Percentiles rank a stretch among this genome's conserved stretches.
Evolutionary conservation across 1,140 invertebrate species (phyloP).

Genomic region (Pseudomyrmex dendroicus): DNA sequence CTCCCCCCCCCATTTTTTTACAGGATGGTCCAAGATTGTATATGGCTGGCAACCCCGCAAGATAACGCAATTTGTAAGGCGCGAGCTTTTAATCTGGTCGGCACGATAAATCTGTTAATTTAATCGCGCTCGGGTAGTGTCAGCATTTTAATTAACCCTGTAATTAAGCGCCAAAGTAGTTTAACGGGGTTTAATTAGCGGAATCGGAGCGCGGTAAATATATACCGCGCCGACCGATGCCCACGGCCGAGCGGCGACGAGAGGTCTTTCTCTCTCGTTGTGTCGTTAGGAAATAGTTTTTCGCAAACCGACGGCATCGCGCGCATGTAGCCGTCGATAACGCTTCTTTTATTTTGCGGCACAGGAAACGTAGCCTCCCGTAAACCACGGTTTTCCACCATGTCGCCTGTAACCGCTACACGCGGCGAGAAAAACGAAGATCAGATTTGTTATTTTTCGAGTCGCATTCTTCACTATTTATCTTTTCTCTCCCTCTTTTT

Average conservation of each 20-base stretch:
- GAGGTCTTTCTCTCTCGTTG: background rate
- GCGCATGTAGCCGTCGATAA: constrained; percentile 15
- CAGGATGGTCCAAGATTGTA: constrained; percentile 19
- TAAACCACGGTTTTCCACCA: constrained; percentile 35
- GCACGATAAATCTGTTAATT: constrained; percentile 55
- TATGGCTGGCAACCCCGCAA: background rate
- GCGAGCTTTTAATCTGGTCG: constrained; percentile 41
- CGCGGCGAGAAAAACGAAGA: background rate
- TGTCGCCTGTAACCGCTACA: constrained; percentile 23
- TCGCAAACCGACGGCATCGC: constrained; percentile 12
- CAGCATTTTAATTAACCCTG: constrained; percentile 52
- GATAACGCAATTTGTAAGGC: constrained; percentile 46
- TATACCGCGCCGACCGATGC: constrained; percentile 8
- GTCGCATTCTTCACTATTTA: background rate
- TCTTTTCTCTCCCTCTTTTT: background rate
- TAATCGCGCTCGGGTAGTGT: constrained; percentile 40
- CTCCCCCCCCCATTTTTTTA: background rate
- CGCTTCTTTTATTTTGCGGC: constrained; percentile 29
- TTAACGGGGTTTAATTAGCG: constrained; percentile 46
- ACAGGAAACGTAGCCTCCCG: background rate
- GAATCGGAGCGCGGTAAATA: constrained; percentile 52
- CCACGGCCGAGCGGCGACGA: background rate
- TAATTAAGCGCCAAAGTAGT: constrained; percentile 53
- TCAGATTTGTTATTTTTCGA: background rate
- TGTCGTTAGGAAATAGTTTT: constrained; percentile 37